Conservation (phyloP, 2,888 invertebrate species). For the Autographa pulchrina region DNA sequence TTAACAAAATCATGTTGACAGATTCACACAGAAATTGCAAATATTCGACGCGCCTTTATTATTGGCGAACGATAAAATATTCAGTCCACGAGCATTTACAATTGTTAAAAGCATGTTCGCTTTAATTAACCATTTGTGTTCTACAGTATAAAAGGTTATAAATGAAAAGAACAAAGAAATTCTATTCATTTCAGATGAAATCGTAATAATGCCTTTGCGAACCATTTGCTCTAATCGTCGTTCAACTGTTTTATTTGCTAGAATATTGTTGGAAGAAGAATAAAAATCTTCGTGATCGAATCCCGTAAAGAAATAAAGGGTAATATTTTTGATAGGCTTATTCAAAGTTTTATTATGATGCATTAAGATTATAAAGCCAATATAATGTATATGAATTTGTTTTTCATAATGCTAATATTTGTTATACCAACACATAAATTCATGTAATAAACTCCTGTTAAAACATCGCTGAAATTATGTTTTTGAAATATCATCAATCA, state of each 20-base stretch:
- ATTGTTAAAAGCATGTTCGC: conserved; percentile 11
- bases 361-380: too few species aligned
- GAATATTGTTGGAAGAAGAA: too few species aligned
- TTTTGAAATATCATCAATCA: conserved; percentile 8
- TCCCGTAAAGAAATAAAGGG: too few species aligned
- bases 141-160: conserved; percentile 24
- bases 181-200: conserved; percentile 21
- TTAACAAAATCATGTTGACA: conserved; percentile 9
- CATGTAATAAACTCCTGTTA: neutral
- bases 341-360: too few species aligned
- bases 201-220: neutral
- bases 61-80: conserved; percentile 3
- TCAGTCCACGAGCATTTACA: neutral
- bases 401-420: too few species aligned
- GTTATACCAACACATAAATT: neutral
- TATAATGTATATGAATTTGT: too few species aligned
- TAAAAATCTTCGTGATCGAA: too few species aligned
- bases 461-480: conserved; percentile 6
- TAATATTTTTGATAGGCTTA: too few species aligned
- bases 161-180: conserved; percentile 38
- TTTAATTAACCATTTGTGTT: conserved; percentile 28
- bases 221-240: neutral
- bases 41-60: conserved; percentile 10
- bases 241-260: neutral
- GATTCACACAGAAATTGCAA: conserved; percentile 2